Base-by-base conservation (phyloP, 2,888 invertebrate species). In the Cephonodes hylas region DNA sequence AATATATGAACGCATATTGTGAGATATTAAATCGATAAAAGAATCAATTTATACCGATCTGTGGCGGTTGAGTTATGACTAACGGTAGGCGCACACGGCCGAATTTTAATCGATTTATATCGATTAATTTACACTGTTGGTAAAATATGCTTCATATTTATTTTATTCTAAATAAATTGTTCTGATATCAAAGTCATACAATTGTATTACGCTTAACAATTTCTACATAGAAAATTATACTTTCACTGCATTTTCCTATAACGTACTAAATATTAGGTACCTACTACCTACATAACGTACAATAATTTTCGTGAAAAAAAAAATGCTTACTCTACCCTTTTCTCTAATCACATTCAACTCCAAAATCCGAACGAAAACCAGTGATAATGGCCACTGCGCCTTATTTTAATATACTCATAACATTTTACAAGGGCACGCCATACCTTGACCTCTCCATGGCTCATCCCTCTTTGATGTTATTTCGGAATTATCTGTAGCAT, bases 31-130 rank as follows among this genome's bases (percentile, higher is more conserved):
- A 64, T 61, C 60, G 64, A 62, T 61, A 63, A 63, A 64, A 63
- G 22, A 38, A 63, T 66, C 63, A 65, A 65, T 62, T 65, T 62
- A 48, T 61, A 63, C 61, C 46, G 56, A 68, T 61, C 63, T 66
- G 31, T 60, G 64, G 42, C 59, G 45, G 58, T 63, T 68, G 71
- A 48, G 25, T 25, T 53, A 18, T 53, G 31, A 31, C 7, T 53
- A 31, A 53, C 18, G 53, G 31, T 53, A 15, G 53, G 53, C 31
- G 18, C 27, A 53, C 27, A 53, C 27, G 27, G 5, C 4, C 31
- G 31, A 18, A 27, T 53, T 53, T 53, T 31, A 53, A 18, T 53
- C 53, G 53, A 31, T 48, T 48, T 6, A 25, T 46, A 48, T 48
- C 48, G n/a, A 48, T 27, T n/a, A n/a, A n/a, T n/a, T n/a, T n/a